Evolutionary conservation across 2,113 vertebrate genomes (phyloP).

Genomic region (Microcebus griseorufus): DNA sequence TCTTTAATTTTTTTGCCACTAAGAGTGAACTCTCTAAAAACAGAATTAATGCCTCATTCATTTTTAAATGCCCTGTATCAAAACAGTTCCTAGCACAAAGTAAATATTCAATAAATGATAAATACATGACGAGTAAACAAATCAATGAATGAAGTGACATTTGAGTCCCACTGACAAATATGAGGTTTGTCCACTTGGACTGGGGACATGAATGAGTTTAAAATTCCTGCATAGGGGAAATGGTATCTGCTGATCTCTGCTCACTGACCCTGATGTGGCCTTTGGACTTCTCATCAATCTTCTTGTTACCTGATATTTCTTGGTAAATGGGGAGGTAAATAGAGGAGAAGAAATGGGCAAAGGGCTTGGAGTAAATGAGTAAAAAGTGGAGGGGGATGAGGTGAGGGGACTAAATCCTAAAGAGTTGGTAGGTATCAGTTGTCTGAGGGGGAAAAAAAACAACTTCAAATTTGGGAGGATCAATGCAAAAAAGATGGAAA

Average conservation of each 20-base stretch:
- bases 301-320: conserved; percentile 47
- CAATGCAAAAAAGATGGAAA: background rate
- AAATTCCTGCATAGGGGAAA: background rate
- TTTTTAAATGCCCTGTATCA: background rate
- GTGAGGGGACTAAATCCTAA: background rate
- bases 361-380: background rate
- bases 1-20: background rate
- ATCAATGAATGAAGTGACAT: background rate
- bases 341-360: background rate
- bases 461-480: background rate
- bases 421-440: background rate
- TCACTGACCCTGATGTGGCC: conserved; percentile 20
- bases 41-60: background rate
- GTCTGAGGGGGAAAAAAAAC: background rate
- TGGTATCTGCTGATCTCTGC: background rate
- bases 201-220: background rate
- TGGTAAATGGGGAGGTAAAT: background rate
- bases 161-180: background rate
- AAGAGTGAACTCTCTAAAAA: background rate
- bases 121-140: background rate
- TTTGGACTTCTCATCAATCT: conserved; percentile 42
- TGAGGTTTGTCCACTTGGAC: background rate
- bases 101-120: background rate
- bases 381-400: background rate
- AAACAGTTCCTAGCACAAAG: background rate